Conservation (phyloP, 2,888 invertebrate species). For the Sphinx pinastri region DNA sequence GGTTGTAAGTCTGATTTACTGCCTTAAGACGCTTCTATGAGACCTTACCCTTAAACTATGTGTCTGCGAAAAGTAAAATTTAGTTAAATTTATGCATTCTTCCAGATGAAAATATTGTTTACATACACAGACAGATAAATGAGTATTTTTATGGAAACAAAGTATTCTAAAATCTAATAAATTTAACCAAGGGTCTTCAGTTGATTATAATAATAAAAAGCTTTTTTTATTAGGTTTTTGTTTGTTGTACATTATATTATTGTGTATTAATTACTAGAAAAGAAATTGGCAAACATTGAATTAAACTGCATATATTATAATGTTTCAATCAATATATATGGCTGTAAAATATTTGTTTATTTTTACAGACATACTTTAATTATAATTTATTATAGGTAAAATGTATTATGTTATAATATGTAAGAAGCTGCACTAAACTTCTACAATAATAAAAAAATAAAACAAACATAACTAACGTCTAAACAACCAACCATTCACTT, state of each 20-base stretch:
- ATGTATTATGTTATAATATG: too few species aligned
- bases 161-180: not conserved
- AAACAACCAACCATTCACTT: slow-evolving; percentile 26
- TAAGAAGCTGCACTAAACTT: too few species aligned
- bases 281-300: too few species aligned
- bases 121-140: too few species aligned
- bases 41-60: slow-evolving; percentile 5
- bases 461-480: not conserved
- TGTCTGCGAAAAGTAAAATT: slow-evolving; percentile 3
- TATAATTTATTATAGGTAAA: too few species aligned
- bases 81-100: not conserved
- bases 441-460: not conserved
- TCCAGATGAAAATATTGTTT: not conserved
- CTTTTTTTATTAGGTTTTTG: not conserved
- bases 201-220: not conserved
- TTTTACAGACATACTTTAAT: too few species aligned
- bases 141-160: not conserved
- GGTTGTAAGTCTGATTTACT: slow-evolving; percentile 68
- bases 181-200: not conserved
- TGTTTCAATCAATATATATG: too few species aligned
- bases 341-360: too few species aligned
- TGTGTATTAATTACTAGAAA: too few species aligned
- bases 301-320: too few species aligned
- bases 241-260: not conserved
- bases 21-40: slow-evolving; percentile 50